Evolutionary conservation across 2,888 invertebrate genomes (phyloP), one percentile per base, ranked within the genome.

Genomic region (Cheilosia vulpina): DNA sequence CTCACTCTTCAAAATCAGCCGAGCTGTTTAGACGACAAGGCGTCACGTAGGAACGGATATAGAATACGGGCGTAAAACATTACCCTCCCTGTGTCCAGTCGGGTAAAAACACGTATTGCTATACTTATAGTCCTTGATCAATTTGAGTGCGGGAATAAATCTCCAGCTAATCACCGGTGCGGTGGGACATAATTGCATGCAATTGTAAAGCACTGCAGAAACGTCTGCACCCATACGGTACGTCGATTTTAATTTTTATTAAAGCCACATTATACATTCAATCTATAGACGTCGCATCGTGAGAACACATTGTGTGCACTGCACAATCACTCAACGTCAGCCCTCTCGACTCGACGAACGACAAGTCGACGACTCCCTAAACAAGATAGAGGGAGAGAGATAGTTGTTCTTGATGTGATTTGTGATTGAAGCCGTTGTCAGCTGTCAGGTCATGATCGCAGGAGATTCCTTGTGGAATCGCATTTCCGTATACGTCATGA

Each of bases 41-140:
- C n/a, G n/a, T n/a, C n/a, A n/a, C n/a, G n/a, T n/a, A n/a, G n/a
- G n/a, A n/a, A n/a, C n/a, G n/a, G n/a, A n/a, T n/a, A n/a, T n/a
- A n/a, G n/a, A n/a, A n/a, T n/a, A n/a, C n/a, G n/a, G n/a, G n/a
- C n/a, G n/a, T n/a, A n/a, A n/a, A n/a, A n/a, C n/a, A n/a, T n/a
- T n/a, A n/a, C n/a, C n/a, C n/a, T n/a, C n/a, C n/a, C n/a, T n/a
- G n/a, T n/a, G n/a, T n/a, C n/a, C n/a, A n/a, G n/a, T n/a, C n/a
- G n/a, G n/a, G n/a, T n/a, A n/a, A n/a, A n/a, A n/a, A 38, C 3
- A 13, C 38, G 1, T 38, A 38, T 38, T 38, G 38, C 38, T 38
- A 6, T 62, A 31, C 21, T 62, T 11, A 68, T 47, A 68, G 68
- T 68, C 68, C 68, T 77, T 68, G 76, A 53, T 50, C 21, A 76